phyloP scores from a whole-genome alignment of 2,888 invertebrate genomes.

The Stenotaenia linearis region DNA sequence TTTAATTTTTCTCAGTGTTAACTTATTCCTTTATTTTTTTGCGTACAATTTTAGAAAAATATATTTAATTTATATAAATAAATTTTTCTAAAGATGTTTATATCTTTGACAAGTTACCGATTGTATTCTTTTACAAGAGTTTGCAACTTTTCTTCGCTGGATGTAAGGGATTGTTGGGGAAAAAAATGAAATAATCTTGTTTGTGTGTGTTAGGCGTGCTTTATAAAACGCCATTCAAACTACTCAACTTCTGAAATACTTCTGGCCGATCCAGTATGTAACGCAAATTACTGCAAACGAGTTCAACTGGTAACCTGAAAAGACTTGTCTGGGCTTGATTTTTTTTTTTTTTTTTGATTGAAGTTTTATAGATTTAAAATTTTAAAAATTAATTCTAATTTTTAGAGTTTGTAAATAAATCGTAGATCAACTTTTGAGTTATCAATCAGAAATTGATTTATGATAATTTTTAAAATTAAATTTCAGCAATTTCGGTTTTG shows the following conservation, averaged over 20 bases:
- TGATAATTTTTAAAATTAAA: too few relatives aligned
- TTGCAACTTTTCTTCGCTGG: not conserved
- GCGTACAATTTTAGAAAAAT: too few relatives aligned
- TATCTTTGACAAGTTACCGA: not conserved
- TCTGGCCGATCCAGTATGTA: not conserved
- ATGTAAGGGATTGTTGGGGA: not conserved
- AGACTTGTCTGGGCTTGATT: not conserved
- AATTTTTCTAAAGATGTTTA: not conserved
- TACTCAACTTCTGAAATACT: not conserved
- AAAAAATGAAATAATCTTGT: not conserved
- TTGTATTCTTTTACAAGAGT: not conserved
- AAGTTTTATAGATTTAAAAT: too few relatives aligned
- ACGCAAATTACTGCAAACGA: not conserved
- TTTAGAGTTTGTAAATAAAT: too few relatives aligned
- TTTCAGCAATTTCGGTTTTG: too few relatives aligned
- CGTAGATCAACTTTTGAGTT: too few relatives aligned
- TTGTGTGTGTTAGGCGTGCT: not conserved
- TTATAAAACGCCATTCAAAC: not conserved
- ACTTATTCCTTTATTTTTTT: too few relatives aligned
- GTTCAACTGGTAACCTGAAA: not conserved
- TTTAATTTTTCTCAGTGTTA: too few relatives aligned
- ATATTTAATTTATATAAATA: too few relatives aligned
- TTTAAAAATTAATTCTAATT: too few relatives aligned
- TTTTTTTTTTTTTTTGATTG: not conserved
- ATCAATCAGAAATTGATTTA: too few relatives aligned